Percentiles rank a stretch among this genome's conserved stretches.
Conservation (phyloP, 2,797 vertebrate genomes). For the Poeciliopsis presidionis region DNA sequence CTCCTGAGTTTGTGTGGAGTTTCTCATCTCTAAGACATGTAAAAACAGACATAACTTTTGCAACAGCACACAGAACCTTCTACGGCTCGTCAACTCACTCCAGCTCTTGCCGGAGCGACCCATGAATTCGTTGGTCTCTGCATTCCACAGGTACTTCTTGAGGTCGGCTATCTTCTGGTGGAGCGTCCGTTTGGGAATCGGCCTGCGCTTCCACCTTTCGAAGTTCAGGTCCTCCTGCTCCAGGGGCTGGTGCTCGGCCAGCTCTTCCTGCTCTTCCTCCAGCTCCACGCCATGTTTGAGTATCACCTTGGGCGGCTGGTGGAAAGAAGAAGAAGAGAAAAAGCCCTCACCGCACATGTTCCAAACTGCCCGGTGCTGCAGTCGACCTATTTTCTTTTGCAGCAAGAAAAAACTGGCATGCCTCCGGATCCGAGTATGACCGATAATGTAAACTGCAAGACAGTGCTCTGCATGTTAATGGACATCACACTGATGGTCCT, state of each 20-base stretch:
- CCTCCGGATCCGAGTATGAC: slow-evolving; percentile 67
- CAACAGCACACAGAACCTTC: slow-evolving; percentile 32
- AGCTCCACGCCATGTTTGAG: slow-evolving; percentile 82
- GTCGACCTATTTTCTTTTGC: slow-evolving; percentile 57
- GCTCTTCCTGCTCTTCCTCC: slow-evolving; percentile 81
- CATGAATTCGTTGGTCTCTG: slow-evolving; percentile 93
- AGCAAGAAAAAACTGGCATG: slow-evolving; percentile 57
- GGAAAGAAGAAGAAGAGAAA: slow-evolving; percentile 69
- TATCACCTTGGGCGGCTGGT: slow-evolving; percentile 72
- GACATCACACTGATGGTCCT: slow-evolving; percentile 66
- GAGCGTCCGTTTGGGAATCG: slow-evolving; percentile 85
- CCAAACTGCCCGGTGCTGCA: slow-evolving; percentile 48
- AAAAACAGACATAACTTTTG: slow-evolving; percentile 14
- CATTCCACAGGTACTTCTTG: slow-evolving; percentile 93
- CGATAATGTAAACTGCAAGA: slow-evolving; percentile 57
- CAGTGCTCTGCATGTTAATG: slow-evolving; percentile 70
- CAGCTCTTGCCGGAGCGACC: slow-evolving; percentile 94
- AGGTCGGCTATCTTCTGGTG: slow-evolving; percentile 85
- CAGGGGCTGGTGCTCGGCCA: slow-evolving; percentile 84
- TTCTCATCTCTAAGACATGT: slow-evolving; percentile 16
- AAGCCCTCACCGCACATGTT: slow-evolving; percentile 71
- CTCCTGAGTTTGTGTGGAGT: slow-evolving; percentile 19
- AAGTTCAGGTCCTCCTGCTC: slow-evolving; percentile 87
- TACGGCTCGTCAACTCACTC: slow-evolving; percentile 85
- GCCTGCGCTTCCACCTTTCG: slow-evolving; percentile 83